These are phyloP conservation scores for Sinodicranocentrus sp. DNA, from an alignment of 2,888 invertebrate species.

Conservation along the genomic window DNA sequence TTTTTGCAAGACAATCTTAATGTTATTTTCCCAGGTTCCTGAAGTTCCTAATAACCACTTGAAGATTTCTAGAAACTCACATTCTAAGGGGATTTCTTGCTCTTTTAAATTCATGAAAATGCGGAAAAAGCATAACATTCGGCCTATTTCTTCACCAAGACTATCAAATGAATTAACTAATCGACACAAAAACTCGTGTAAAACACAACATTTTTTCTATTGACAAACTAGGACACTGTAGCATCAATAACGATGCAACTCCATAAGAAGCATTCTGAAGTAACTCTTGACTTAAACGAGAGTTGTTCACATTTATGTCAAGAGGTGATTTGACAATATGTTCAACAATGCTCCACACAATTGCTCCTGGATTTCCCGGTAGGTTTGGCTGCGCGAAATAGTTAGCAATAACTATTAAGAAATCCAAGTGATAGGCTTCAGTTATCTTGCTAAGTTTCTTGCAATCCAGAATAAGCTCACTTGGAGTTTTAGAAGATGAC, in stretches of 20 bases:
- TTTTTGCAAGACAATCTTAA: conserved; percentile 15
- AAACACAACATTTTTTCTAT: conserved; percentile 56
- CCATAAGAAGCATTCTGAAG: conserved; percentile 34
- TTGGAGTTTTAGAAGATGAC: neutral
- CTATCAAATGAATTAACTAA: conserved; percentile 60
- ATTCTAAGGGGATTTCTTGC: conserved; percentile 74
- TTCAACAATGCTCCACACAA: conserved; percentile 67
- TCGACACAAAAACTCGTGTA: conserved; percentile 63
- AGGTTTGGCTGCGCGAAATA: conserved; percentile 21
- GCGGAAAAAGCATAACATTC: conserved; percentile 38
- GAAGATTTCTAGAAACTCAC: conserved; percentile 68
- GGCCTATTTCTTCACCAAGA: conserved; percentile 18
- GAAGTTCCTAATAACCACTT: conserved; percentile 55
- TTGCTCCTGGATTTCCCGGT: conserved; percentile 22
- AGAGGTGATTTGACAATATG: conserved; percentile 51
- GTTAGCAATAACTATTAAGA: conserved; percentile 54
- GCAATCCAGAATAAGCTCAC: conserved; percentile 56
- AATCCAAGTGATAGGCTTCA: conserved; percentile 51
- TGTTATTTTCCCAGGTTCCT: neutral
- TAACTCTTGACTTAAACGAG: conserved; percentile 14
- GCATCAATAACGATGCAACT: conserved; percentile 47
- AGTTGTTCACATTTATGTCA: conserved; percentile 25
- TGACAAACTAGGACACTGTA: conserved; percentile 48
- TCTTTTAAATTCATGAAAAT: conserved; percentile 70
- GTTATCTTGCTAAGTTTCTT: conserved; percentile 58